Evolutionary conservation across 1,140 invertebrate genomes (phyloP), one percentile per base, ranked within the genome.

Genomic region (Yoshiicerus persimilis): DNA sequence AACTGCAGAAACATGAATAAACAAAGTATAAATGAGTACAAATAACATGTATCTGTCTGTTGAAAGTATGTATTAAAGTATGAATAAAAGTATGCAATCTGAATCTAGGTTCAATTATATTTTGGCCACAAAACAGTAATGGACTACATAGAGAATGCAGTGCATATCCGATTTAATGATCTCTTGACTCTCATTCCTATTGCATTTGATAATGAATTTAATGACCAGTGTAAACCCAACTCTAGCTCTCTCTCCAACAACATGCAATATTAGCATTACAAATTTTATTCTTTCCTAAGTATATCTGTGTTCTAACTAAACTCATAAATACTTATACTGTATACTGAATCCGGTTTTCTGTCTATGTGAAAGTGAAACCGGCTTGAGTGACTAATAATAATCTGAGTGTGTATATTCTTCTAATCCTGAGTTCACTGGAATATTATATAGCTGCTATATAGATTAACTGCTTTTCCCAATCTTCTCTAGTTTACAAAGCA

Each of bases 161-260:
- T 87, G 47, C 77, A 87, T 84, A 87, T 87, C 80, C 87, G 80
- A 39, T 66, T 87, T 87, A 64, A 84, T 84, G 80, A 84, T 87
- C 80, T 87, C 34, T 83, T 88, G 83, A 84, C 83, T 88, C 56
- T 88, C 62, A 47, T 86, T 88, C 32, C 16, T 36, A 86, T 30
- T 86, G 87, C 84, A 88, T 27, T 88, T 75, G 56, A 75, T 88
- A 88, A 88, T 88, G 87, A 88, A 86, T 86, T 88, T 88, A 88
- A 88, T 88, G 87, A 47, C 36, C 83, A 56, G 83, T 86, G 75
- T 85, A 41, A 34, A 66, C 66, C 47, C 30, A 38, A 30, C 86
- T 38, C 23, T 11, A 25, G 10, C 64, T 39, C 34, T 87, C 23
- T 23, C 0, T 11, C 32, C 75, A 36, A 80, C 75, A 80, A 80